Evolutionary conservation across 2,113 vertebrate genomes (phyloP).

Genomic region (Columba livia): DNA sequence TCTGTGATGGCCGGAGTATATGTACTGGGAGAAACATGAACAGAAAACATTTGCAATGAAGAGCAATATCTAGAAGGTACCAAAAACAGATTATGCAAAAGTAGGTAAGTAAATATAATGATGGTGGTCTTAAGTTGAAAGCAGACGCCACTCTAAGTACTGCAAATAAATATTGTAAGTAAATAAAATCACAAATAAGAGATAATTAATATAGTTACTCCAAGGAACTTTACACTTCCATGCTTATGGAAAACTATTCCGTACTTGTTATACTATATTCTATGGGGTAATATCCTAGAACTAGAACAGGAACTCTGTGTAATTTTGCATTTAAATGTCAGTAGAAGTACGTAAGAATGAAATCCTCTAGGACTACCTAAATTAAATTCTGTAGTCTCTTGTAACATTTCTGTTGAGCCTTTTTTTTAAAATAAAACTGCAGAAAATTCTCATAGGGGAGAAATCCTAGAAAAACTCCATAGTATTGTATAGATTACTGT

Average conservation of each 20-base stretch:
- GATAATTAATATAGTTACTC: not conserved
- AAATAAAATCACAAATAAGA: not conserved
- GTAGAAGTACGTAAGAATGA: not conserved
- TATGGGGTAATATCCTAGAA: not conserved
- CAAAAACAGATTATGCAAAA: not conserved
- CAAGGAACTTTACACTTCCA: not conserved
- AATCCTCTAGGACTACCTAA: not conserved
- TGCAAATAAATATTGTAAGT: not conserved
- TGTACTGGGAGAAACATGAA: not conserved
- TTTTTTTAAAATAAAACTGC: not conserved
- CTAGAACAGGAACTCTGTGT: not conserved
- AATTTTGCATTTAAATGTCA: not conserved
- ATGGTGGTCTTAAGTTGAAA: not conserved
- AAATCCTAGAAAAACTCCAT: not conserved
- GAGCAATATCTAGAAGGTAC: not conserved
- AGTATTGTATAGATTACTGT: not conserved
- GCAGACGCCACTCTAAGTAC: not conserved
- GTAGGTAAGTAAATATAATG: not conserved
- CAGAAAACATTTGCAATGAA: not conserved
- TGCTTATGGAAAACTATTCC: not conserved
- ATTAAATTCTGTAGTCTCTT: not conserved
- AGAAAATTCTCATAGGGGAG: not conserved
- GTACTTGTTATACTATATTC: not conserved
- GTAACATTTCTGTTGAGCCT: not conserved
- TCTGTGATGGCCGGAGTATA: not conserved